phyloP scores from a whole-genome alignment of 2,888 invertebrate species.

The Vesta saturnalis region DNA sequence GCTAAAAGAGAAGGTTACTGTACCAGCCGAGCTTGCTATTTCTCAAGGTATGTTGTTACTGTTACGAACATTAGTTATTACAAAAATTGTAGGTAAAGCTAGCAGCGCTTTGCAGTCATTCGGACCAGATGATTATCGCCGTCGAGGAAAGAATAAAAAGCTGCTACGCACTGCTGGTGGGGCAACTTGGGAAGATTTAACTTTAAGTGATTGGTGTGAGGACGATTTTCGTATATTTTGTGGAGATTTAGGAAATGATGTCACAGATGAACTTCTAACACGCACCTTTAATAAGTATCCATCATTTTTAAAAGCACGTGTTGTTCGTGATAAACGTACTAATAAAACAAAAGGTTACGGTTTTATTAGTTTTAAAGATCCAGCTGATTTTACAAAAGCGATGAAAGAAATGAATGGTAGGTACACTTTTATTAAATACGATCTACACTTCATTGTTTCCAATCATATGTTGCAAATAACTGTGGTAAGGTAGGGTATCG shows the following conservation, averaged over 20 bases:
- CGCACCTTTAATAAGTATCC: slow-evolving; percentile 94
- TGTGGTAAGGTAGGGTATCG: slow-evolving; percentile 64
- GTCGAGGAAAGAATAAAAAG: slow-evolving; percentile 66
- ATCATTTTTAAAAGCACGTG: slow-evolving; percentile 94
- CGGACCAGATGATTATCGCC: slow-evolving; percentile 65
- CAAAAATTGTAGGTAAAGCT: slow-evolving; percentile 63
- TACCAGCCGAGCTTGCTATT: slow-evolving; percentile 63
- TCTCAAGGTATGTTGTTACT: slow-evolving; percentile 40
- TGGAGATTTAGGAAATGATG: slow-evolving; percentile 99
- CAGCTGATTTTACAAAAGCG: slow-evolving; percentile 96
- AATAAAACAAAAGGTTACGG: slow-evolving; percentile 99
- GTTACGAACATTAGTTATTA: slow-evolving; percentile 28
- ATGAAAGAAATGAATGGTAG: slow-evolving; percentile 99
- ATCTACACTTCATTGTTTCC: slow-evolving; percentile 56
- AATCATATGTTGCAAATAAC: slow-evolving; percentile 65
- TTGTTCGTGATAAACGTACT: slow-evolving; percentile 94
- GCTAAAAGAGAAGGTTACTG: slow-evolving; percentile 72
- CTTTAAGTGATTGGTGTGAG: slow-evolving; percentile 95
- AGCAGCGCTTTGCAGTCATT: slow-evolving; percentile 68
- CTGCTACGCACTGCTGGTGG: slow-evolving; percentile 93
- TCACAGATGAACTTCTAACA: slow-evolving; percentile 96
- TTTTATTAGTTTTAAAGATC: slow-evolving; percentile 98
- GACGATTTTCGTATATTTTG: slow-evolving; percentile 99
- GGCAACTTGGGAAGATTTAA: slow-evolving; percentile 95
- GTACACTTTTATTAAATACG: slow-evolving; percentile 47